A percentile compares a stretch with the other conserved stretches of the same genome.
These are phyloP conservation scores for Lynx canadensis DNA, from an alignment of 2,113 vertebrate genomes.

Conservation along the genomic window DNA sequence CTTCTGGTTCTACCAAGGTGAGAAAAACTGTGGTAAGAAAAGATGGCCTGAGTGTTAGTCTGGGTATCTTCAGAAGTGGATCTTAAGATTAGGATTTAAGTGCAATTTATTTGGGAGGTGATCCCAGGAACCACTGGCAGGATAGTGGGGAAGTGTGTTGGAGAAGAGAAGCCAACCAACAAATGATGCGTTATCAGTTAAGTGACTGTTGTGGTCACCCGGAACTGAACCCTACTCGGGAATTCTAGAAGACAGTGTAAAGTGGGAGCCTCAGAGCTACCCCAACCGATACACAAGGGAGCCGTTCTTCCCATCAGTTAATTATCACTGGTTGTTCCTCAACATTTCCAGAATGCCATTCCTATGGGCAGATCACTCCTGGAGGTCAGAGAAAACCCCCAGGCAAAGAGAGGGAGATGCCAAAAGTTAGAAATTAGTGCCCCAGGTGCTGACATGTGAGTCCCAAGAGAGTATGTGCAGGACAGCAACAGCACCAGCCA, in stretches of 20 bases:
- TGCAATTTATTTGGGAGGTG: neutral
- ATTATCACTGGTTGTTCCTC: neutral
- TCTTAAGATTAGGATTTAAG: neutral
- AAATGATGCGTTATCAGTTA: neutral
- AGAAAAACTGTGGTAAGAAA: conserved; percentile 41
- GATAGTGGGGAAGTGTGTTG: neutral
- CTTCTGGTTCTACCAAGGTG: conserved; percentile 40
- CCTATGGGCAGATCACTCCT: neutral
- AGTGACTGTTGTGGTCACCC: neutral
- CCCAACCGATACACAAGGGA: neutral
- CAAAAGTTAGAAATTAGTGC: neutral
- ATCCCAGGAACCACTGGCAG: neutral
- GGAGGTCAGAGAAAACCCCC: neutral
- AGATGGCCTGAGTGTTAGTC: neutral
- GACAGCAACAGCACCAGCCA: neutral
- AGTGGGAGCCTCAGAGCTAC: neutral
- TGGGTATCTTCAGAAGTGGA: neutral
- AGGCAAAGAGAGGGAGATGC: neutral
- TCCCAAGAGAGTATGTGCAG: neutral
- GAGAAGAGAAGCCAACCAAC: neutral
- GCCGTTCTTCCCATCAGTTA: neutral
- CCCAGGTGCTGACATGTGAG: neutral
- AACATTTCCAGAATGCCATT: neutral
- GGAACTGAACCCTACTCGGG: neutral
- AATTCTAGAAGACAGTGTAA: neutral